Percentiles rank a stretch among this genome's conserved stretches.
phyloP scores from a whole-genome alignment of 2,113 vertebrate species.

The Pelmatolapia mariae region DNA sequence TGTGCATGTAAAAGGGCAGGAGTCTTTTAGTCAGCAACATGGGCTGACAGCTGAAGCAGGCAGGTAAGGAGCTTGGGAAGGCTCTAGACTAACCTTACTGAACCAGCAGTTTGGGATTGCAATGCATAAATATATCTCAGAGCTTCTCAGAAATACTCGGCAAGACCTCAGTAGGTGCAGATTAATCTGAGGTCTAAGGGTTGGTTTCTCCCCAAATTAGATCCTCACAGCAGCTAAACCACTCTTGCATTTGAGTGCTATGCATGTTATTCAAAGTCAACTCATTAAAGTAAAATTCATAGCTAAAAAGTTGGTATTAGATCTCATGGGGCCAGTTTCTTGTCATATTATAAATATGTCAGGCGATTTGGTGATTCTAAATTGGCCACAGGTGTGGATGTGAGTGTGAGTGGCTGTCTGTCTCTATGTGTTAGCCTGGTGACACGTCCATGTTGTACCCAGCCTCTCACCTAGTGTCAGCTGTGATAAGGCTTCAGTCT shows the following conservation, averaged over 20 bases:
- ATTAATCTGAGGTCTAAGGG: not conserved
- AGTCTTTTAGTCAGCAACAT: not conserved
- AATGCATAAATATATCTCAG: not conserved
- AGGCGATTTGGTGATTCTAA: not conserved
- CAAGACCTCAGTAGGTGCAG: not conserved
- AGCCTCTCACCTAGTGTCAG: not conserved
- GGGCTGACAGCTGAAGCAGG: not conserved
- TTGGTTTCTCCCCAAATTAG: not conserved
- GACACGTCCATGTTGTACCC: not conserved
- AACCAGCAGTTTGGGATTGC: not conserved
- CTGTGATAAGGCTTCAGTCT: not conserved
- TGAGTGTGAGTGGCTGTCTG: not conserved
- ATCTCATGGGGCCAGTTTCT: not conserved
- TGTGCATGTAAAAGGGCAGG: not conserved
- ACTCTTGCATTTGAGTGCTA: not conserved
- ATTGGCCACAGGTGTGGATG: not conserved
- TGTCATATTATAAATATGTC: not conserved
- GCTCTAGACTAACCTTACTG: not conserved
- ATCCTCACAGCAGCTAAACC: not conserved
- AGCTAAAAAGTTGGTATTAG: not conserved
- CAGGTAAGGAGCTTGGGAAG: not conserved
- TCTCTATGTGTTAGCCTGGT: not conserved
- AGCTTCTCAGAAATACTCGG: not conserved
- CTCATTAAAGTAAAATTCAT: not conserved
- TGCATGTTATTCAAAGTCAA: not conserved